Evolutionary conservation across 2,888 invertebrate species (phyloP).

Genomic region (Blastobasis lacticolella): DNA sequence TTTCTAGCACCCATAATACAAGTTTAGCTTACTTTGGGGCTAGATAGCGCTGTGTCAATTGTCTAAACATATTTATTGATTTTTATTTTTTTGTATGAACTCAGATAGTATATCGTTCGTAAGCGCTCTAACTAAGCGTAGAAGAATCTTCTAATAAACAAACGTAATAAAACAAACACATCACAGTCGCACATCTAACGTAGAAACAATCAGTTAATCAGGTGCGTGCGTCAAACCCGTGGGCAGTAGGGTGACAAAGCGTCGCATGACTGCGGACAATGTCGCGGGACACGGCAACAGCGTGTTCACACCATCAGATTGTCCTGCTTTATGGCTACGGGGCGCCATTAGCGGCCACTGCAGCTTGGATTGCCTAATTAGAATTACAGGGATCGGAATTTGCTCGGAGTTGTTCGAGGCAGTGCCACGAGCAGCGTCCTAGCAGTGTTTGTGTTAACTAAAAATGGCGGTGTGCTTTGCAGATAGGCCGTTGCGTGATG

Average conservation of each 20-base stretch:
- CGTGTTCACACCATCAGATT: conserved; percentile 72
- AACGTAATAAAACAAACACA: too few relatives aligned
- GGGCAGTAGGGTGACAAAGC: conserved; percentile 65
- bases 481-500: background rate
- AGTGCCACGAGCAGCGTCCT: conserved; percentile 15
- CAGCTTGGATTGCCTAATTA: conserved; percentile 68
- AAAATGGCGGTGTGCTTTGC: background rate
- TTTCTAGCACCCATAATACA: too few relatives aligned
- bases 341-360: conserved; percentile 57
- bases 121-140: too few relatives aligned
- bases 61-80: too few relatives aligned
- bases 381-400: conserved; percentile 47
- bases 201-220: too few relatives aligned
- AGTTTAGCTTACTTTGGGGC: too few relatives aligned
- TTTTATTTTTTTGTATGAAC: too few relatives aligned
- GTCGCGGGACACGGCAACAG: conserved; percentile 49
- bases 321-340: conserved; percentile 55
- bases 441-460: background rate
- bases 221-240: conserved; percentile 16
- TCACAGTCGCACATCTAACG: too few relatives aligned
- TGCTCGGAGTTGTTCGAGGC: conserved; percentile 40
- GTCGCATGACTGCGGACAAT: conserved; percentile 64
- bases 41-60: too few relatives aligned
- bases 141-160: too few relatives aligned
- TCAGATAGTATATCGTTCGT: too few relatives aligned